A percentile compares a stretch with the other conserved stretches of the same genome.
Evolutionary conservation across 2,888 invertebrate species (phyloP).

Genomic region (Chymomyza caudatula): DNA sequence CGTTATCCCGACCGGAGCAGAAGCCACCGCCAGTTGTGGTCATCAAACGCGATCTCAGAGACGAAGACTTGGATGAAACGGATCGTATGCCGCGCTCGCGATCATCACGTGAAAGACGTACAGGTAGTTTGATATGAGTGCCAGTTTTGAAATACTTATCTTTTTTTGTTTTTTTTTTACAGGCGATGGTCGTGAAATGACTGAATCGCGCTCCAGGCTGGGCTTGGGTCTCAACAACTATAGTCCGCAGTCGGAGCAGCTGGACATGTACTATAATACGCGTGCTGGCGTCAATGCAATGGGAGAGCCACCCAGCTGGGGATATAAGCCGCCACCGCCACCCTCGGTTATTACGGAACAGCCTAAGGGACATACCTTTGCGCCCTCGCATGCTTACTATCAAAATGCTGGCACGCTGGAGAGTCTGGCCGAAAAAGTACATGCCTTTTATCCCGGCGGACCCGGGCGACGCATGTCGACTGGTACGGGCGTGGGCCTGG

Average conservation of each 20-base stretch:
- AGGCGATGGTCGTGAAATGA: constrained; percentile 89
- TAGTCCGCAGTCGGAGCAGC: constrained; percentile 83
- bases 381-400: constrained; percentile 86
- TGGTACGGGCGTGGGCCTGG: constrained; percentile 78
- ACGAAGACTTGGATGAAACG: constrained; percentile 86
- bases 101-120: constrained; percentile 79
- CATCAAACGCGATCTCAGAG: constrained; percentile 90
- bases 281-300: constrained; percentile 83
- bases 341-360: constrained; percentile 95
- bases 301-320: constrained; percentile 78
- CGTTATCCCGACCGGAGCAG: constrained; percentile 85
- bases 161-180: constrained; percentile 58
- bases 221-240: constrained; percentile 84
- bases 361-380: constrained; percentile 92
- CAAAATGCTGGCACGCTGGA: constrained; percentile 88
- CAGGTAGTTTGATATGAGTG: constrained; percentile 76
- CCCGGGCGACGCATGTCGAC: constrained; percentile 83
- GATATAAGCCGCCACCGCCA: constrained; percentile 78
- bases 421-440: constrained; percentile 94
- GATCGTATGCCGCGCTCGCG: constrained; percentile 79
- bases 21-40: constrained; percentile 95
- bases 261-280: constrained; percentile 90
- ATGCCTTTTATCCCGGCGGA: constrained; percentile 88
- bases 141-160: constrained; percentile 72
- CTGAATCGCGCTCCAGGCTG: constrained; percentile 85